Evolutionary conservation across 2,797 vertebrate species (phyloP), one percentile per base, ranked within the genome.

Genomic region (Euphonia xanthogaster): DNA sequence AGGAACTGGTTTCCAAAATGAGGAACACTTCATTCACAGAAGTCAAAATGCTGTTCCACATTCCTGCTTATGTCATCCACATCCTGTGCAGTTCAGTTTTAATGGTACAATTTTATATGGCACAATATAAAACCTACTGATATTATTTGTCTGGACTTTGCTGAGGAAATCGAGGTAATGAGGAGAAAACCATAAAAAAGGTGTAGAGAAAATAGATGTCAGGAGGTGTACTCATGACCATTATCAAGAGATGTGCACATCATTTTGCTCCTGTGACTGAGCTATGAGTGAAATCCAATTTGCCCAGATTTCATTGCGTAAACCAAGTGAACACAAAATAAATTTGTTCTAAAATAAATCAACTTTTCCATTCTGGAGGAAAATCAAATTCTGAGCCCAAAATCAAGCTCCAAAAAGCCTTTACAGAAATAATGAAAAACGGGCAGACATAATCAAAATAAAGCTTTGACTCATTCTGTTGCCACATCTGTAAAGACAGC

Each of bases 241-340:
- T 61, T 54, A 85, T 37, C 74, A 82, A 65, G 10, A 76, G 63
- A 77, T 48, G 50, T 27, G 23, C 63, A 57, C 42, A 73, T 62
- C 45, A 76, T 14, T 82, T 77, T 61, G 19, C 76, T 92, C 71
- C 54, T 89, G 39, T n/a, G 50, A 58, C 84, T 58, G 45, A 93
- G 47, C 90, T 58, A 55, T 0, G 20, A 79, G 47, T 39, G 50
- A 89, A 94, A 97, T 80, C 45, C 48, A 87, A 85, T 94, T 92
- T 94, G 31, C 50, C 40, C 30, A 62, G 61, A 51, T 91, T 90
- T 83, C 78, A 80, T 53, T 83, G 61, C 80, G 85, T 30, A 95
- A 94, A 87, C 42, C 63, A 58, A 19, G 72, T 67, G 47, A 96
- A 93, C 73, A 96, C 48, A 93, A 87, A 94, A 91, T 48, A 77